Percentiles rank a stretch among this genome's conserved stretches.
These are phyloP conservation scores for Zaprionus lineosus DNA, from an alignment of 2,888 invertebrate species.

Conservation along the genomic window DNA sequence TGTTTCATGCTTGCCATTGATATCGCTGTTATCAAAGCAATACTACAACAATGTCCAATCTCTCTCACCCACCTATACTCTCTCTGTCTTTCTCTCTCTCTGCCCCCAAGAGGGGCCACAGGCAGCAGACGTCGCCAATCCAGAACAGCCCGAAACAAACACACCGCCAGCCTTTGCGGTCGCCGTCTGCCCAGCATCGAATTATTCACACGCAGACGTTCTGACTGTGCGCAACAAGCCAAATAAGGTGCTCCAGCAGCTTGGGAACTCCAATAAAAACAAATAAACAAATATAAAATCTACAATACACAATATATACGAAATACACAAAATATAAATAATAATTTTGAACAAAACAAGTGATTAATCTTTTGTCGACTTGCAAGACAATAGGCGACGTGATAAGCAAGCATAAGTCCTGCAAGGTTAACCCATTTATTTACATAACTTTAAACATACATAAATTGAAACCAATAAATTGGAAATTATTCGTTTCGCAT, in stretches of 20 bases:
- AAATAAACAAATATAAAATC: conserved; percentile 6
- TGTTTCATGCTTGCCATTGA: conserved; percentile 29
- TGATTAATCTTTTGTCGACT: conserved; percentile 18
- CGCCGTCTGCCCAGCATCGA: conserved; percentile 46
- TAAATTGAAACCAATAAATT: conserved; percentile 11
- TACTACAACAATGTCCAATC: conserved; percentile 15
- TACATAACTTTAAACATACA: neutral
- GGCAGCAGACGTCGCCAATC: conserved; percentile 28
- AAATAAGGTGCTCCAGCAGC: conserved; percentile 13
- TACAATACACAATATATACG: conserved; percentile 1
- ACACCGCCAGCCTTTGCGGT: conserved; percentile 60
- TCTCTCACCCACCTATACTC: conserved; percentile 1
- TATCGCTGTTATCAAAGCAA: conserved; percentile 52
- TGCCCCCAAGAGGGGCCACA: conserved; percentile 24
- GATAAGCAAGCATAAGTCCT: neutral
- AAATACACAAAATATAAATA: too few species aligned
- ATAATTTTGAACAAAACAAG: conserved; percentile 19
- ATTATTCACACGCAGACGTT: conserved; percentile 74
- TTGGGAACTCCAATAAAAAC: too few species aligned
- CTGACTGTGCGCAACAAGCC: conserved; percentile 61
- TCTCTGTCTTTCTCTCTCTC: neutral
- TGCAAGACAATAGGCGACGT: neutral
- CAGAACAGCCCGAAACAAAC: conserved; percentile 29
- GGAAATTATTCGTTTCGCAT: conserved; percentile 15
- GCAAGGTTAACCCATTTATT: neutral